Conservation (phyloP, 2,888 invertebrate genomes). For the Epinotia demarniana region DNA sequence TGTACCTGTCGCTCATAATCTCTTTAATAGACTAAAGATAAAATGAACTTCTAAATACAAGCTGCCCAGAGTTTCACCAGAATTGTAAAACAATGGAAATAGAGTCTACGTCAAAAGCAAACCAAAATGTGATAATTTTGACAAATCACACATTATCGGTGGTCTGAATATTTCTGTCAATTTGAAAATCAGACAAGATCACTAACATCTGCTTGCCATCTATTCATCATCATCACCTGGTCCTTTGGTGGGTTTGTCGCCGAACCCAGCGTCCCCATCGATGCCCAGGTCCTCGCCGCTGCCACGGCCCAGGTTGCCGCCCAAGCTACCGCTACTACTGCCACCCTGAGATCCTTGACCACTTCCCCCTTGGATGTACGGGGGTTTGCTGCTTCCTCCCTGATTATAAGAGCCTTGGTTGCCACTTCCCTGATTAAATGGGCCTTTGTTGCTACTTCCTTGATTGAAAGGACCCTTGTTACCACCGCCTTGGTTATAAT, state of each 20-base stretch:
- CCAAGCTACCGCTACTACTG: slow-evolving; percentile 27
- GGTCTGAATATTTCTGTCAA: slow-evolving; percentile 43
- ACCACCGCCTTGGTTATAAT: slow-evolving; percentile 16
- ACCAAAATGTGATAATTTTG: slow-evolving; percentile 28
- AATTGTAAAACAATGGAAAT: slow-evolving; percentile 18
- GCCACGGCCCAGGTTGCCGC: slow-evolving; percentile 31
- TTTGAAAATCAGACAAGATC: slow-evolving; percentile 65
- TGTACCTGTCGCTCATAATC: slow-evolving; percentile 46
- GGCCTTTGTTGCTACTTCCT: slow-evolving; percentile 27
- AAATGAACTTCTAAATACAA: slow-evolving; percentile 47
- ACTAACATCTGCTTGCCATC: slow-evolving; percentile 70
- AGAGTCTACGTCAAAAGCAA: slow-evolving; percentile 28
- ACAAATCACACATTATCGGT: slow-evolving; percentile 10
- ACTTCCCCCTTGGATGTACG: slow-evolving; percentile 34
- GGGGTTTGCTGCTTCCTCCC: slow-evolving; percentile 2
- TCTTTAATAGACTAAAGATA: slow-evolving; percentile 46
- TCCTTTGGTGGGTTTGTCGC: slow-evolving; percentile 74
- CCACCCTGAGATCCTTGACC: slow-evolving; percentile 39
- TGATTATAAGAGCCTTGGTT: slow-evolving; percentile 28
- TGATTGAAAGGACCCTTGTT: slow-evolving; percentile 22
- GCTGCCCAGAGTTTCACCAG: neutral
- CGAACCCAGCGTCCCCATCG: slow-evolving; percentile 70
- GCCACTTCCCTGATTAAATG: slow-evolving; percentile 35
- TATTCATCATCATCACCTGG: slow-evolving; percentile 79
- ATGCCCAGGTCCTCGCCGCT: slow-evolving; percentile 61